Evolutionary conservation across 1,140 invertebrate genomes (phyloP), one percentile per base, ranked within the genome.

Genomic region (Lepidotrigona ventralis): DNA sequence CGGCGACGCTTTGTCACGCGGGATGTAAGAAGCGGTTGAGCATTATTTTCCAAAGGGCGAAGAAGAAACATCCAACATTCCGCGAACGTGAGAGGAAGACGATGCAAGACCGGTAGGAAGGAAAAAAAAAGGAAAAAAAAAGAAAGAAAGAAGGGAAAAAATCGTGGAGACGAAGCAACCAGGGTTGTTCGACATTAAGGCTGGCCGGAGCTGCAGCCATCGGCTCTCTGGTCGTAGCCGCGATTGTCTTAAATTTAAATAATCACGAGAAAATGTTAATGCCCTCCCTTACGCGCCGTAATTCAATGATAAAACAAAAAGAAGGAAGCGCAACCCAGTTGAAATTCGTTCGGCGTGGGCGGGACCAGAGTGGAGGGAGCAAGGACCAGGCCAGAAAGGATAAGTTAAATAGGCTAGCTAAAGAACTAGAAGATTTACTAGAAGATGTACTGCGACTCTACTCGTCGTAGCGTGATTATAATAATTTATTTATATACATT

Each of bases 221-320:
- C 80, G 85, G 76, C 86, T 46, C 86, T 46, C 39, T 79, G 85
- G 84, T 90, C 84, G 74, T 53, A 84, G 80, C 75, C 76, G 79
- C 84, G 90, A 92, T 91, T 92, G 88, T 90, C 90, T 91, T 90
- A 89, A 90, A 92, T 92, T 92, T 92, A 91, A 92, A 92, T 92
- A 92, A 92, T 92, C 89, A 91, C 90, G 75, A 85, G 90, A 92
- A 92, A 91, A 92, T 92, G 91, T 92, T 91, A 92, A 92, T 92
- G 88, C 85, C 29, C 58, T n/a, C 11, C 12, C 58, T 79, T 46
- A 81, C 81, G 70, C 72, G 33, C 51, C 87, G 90, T 91, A 91
- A 92, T 89, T 92, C 89, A 89, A 92, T 91, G 90, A 88, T 91
- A 90, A 92, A 92, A 90, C 86, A 90, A 91, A n/a, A 91, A 90